These are phyloP conservation scores for Ctenoplectra terminalis DNA, from an alignment of 1,140 invertebrate genomes.

Conservation along the genomic window DNA sequence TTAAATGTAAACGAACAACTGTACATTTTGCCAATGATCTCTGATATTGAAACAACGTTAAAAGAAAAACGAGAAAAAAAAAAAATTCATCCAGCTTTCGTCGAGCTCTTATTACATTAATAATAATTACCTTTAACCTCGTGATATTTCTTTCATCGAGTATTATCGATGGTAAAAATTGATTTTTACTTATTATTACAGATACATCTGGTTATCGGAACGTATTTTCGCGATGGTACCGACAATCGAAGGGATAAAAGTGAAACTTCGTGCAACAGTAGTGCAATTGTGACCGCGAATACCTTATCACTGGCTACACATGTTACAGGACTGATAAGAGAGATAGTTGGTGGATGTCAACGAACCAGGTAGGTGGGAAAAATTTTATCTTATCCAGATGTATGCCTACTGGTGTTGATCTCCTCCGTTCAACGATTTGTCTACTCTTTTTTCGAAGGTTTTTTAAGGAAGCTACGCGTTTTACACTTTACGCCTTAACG, in stretches of 20 bases:
- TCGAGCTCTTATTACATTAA: no score
- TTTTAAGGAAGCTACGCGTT: not conserved
- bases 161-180: no score
- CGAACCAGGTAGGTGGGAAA: slow-evolving; percentile 54
- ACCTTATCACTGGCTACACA: not conserved
- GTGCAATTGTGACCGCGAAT: slow-evolving; percentile 39
- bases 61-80: no score
- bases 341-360: slow-evolving; percentile 51
- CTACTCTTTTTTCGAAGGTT: not conserved
- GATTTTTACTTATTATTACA: not conserved
- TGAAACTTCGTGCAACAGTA: slow-evolving; percentile 18
- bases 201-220: not conserved
- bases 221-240: not conserved
- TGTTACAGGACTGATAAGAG: slow-evolving; percentile 40
- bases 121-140: no score
- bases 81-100: no score
- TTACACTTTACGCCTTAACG: not conserved
- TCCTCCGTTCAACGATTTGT: not conserved
- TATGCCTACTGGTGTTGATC: slow-evolving; percentile 55
- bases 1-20: no score
- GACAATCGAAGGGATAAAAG: not conserved
- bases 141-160: no score
- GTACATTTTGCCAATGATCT: no score
- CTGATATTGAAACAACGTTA: no score
- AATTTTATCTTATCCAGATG: slow-evolving; percentile 59